Base-by-base conservation (phyloP, 2,888 invertebrate species). In the Eilema griseolum region DNA sequence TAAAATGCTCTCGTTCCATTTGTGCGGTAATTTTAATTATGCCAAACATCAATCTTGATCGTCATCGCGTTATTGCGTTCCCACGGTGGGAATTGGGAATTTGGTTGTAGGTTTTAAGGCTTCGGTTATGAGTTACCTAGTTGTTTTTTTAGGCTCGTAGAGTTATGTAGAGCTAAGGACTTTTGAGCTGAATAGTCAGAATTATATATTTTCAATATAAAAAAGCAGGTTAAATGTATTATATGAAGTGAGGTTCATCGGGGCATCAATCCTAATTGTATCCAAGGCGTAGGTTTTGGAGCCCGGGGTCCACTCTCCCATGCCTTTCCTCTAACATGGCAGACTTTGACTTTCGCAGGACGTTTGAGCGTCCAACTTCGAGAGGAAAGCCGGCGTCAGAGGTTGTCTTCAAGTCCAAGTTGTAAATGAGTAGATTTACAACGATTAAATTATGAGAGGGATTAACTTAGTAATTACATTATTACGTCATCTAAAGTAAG, bases 1-100 rank as follows among this genome's bases (percentile, higher is more conserved):
- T 79, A 74, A 75, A 82, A 84, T 85, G 87, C 67, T 83, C 85
- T 77, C 79, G 80, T 82, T 85, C 80, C 63, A 74, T 74, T 68
- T 81, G 86, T 85, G 86, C 84, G 83, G 81, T 20, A 63, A 65
- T 56, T 65, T 65, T 57, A 41, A 41, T 62, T 62, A 37, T 41
- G 14, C 7, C 26, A 62, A 62, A 16, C 16, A 62, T 41, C 41
- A 26, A 41, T 28, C 52, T 52, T 64, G 20, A 28, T 52, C 8
- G 12, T 28, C n/a, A 52, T 23, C 7, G 24, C 41, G 4, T 41
- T 41, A 37, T 41, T 41, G 24, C 1, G 37, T 63, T 63, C 41
- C 41, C 41, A 41, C 20, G 20, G 52, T 52, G 52, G n/a, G 52
- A 20, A 52, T n/a, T 52, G 52, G 52, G 8, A n/a, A 52, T 52